Evolutionary conservation across 2,113 vertebrate genomes (phyloP).

Genomic region (Dipodomys spectabilis): DNA sequence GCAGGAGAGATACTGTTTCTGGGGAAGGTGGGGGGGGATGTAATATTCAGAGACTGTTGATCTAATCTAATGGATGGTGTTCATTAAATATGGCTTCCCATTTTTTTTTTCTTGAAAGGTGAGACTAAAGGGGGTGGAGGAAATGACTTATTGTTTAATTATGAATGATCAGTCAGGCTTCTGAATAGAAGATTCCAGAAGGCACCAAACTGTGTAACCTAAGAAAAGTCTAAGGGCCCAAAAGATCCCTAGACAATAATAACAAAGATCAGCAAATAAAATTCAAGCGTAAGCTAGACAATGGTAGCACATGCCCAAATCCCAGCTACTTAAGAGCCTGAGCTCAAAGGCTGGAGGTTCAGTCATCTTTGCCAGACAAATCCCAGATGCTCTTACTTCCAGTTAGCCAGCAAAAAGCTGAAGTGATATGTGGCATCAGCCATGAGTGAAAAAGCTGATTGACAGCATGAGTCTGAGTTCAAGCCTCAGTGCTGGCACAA

Average conservation of each 20-base stretch:
- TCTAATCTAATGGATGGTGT: slow-evolving; percentile 79
- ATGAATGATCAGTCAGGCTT: neutral
- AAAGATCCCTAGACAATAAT: slow-evolving; percentile 42
- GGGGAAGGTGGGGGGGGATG: slow-evolving; percentile 66
- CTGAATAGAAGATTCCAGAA: neutral
- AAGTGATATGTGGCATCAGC: no score
- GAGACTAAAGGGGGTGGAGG: slow-evolving; percentile 76
- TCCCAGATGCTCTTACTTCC: no score
- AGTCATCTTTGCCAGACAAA: no score
- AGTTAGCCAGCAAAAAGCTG: no score
- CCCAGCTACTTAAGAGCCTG: no score
- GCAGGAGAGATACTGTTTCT: slow-evolving; percentile 75
- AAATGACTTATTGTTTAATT: slow-evolving; percentile 57
- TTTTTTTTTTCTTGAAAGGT: slow-evolving; percentile 80
- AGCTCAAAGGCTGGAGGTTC: no score
- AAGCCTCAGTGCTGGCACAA: no score
- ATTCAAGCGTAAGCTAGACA: neutral
- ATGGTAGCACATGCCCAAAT: no score
- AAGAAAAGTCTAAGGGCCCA: slow-evolving; percentile 28
- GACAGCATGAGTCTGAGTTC: no score
- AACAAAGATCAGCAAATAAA: slow-evolving; percentile 62
- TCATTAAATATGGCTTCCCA: slow-evolving; percentile 83
- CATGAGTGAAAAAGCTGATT: no score
- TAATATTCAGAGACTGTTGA: slow-evolving; percentile 83
- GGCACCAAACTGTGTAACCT: neutral